Evolutionary conservation across 2,888 invertebrate species (phyloP).

Genomic region (Xestia rhomboidea): DNA sequence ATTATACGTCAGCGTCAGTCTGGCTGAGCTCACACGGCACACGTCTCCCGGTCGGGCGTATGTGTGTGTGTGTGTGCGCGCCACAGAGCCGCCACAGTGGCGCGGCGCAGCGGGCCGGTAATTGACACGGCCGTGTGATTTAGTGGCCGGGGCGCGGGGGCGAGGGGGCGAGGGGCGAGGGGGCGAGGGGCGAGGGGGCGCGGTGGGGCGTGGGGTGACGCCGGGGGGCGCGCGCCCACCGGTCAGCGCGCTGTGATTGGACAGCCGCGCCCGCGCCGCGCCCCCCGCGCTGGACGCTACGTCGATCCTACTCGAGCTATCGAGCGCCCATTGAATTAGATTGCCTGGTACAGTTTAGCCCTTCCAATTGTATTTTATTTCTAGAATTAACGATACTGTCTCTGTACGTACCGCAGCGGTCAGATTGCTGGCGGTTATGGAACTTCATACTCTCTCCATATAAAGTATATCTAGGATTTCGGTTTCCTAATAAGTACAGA

Average conservation of each 20-base stretch:
- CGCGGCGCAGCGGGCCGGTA: constrained; percentile 47
- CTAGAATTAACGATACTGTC: neutral
- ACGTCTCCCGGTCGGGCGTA: neutral
- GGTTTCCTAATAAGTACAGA: neutral
- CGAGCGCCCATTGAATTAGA: constrained; percentile 25
- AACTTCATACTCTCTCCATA: neutral
- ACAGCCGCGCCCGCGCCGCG: constrained; percentile 30
- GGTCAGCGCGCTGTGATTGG: constrained; percentile 61
- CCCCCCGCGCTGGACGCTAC: constrained; percentile 36
- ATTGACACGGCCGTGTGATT: constrained; percentile 73
- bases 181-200: constrained; percentile 62
- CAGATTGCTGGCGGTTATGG: neutral
- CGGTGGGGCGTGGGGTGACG: constrained; percentile 66
- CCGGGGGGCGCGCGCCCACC: constrained; percentile 64
- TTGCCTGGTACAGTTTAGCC: neutral
- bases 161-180: constrained; percentile 57
- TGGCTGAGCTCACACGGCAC: neutral
- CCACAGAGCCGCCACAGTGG: neutral
- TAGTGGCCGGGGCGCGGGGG: constrained; percentile 61
- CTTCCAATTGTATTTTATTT: constrained; percentile 2
- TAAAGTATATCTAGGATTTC: neutral
- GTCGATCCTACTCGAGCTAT: constrained; percentile 20
- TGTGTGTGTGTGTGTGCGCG: constrained; percentile 17
- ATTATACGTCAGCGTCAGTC: constrained; percentile 7
- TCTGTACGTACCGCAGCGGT: neutral